Conservation (phyloP, 2,888 invertebrate species). For the Epinotia brunnichana region DNA sequence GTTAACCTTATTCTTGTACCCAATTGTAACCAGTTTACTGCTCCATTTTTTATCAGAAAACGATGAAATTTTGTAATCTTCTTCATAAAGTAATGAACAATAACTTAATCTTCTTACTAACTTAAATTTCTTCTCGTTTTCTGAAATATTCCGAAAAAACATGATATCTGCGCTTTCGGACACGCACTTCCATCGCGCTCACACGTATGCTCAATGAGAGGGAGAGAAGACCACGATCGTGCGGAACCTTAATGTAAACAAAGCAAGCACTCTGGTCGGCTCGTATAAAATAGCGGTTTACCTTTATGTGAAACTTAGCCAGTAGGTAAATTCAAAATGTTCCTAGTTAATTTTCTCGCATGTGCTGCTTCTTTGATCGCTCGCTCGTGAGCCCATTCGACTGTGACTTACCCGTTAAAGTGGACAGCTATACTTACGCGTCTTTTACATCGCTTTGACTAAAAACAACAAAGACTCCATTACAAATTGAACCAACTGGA, state of each 20-base stretch:
- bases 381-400: constrained; percentile 49
- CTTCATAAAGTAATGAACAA: no score
- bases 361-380: constrained; percentile 52
- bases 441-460: constrained; percentile 39
- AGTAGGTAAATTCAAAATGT: constrained; percentile 43
- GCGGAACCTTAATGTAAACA: neutral
- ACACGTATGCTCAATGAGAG: no score
- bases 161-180: no score
- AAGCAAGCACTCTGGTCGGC: neutral
- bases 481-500: constrained; percentile 33
- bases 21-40: no score
- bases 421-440: constrained; percentile 40
- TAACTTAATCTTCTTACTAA: no score
- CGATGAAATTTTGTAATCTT: no score
- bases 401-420: constrained; percentile 44
- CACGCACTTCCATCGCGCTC: no score
- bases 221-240: no score
- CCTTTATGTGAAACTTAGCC: constrained; percentile 19
- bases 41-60: no score
- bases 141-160: no score
- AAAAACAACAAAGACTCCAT: constrained; percentile 41
- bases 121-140: no score
- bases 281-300: constrained; percentile 21
- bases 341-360: constrained; percentile 47
- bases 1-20: no score